phyloP scores from a whole-genome alignment of 2,888 invertebrate genomes.

The Embidobia sp. region DNA sequence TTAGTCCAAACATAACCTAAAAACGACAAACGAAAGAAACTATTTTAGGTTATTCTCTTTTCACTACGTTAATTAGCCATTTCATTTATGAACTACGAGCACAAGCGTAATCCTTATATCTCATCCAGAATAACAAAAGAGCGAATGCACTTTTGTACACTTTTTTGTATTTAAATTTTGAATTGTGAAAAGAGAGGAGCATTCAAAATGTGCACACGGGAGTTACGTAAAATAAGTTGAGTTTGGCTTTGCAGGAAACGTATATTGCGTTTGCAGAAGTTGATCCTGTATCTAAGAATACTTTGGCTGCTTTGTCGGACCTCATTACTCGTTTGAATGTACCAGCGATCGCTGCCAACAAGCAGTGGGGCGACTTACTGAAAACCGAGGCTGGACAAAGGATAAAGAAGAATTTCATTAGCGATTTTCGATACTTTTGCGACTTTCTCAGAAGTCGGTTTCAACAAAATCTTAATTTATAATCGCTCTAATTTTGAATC shows the following conservation, averaged over 20 bases:
- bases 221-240: too few relatives aligned
- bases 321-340: constrained; percentile 78
- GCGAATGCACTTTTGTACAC: too few relatives aligned
- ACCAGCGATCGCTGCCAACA: constrained; percentile 81
- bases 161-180: too few relatives aligned
- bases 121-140: too few relatives aligned
- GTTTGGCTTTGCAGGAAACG: constrained; percentile 64
- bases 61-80: too few relatives aligned
- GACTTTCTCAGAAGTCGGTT: constrained; percentile 83
- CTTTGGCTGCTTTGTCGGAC: constrained; percentile 75
- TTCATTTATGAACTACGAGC: too few relatives aligned
- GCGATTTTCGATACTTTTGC: constrained; percentile 84
- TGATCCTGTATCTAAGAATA: constrained; percentile 73
- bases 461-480: background rate
- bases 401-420: constrained; percentile 83
- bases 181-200: too few relatives aligned
- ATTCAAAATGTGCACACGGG: too few relatives aligned
- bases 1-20: too few relatives aligned
- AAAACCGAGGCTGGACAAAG: constrained; percentile 81
- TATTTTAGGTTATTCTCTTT: too few relatives aligned
- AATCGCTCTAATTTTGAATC: background rate
- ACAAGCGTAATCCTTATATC: too few relatives aligned
- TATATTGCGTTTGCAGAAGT: constrained; percentile 79
- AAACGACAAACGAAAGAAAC: too few relatives aligned
- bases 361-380: constrained; percentile 84